phyloP scores from a whole-genome alignment of 2,888 invertebrate genomes.

The Nemapogon koenigi region DNA sequence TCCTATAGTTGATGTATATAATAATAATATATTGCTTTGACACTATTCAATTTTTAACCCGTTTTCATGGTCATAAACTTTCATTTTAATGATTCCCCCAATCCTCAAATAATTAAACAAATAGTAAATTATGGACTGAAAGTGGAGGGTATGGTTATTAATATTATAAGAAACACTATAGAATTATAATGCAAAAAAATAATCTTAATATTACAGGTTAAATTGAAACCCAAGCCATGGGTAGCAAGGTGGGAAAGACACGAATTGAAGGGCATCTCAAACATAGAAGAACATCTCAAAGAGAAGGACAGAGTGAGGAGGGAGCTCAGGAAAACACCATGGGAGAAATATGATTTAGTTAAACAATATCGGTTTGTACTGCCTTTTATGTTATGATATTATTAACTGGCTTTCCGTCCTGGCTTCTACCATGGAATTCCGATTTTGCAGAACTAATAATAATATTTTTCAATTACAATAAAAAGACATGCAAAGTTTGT shows the following conservation, averaged over 20 bases:
- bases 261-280: constrained; percentile 75
- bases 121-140: too few species aligned
- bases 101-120: too few species aligned
- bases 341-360: constrained; percentile 94
- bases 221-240: constrained; percentile 87
- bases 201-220: constrained; percentile 69
- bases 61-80: too few species aligned
- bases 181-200: too few species aligned
- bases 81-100: too few species aligned
- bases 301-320: constrained; percentile 60
- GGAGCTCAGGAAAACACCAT: constrained; percentile 69
- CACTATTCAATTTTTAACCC: too few species aligned
- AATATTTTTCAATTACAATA: not conserved
- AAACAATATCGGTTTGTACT: constrained; percentile 80
- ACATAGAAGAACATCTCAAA: constrained; percentile 62
- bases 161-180: too few species aligned
- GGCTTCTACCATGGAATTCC: not conserved
- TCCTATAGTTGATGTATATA: too few species aligned
- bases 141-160: too few species aligned
- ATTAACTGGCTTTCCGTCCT: too few species aligned
- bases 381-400: constrained; percentile 9
- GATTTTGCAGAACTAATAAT: not conserved
- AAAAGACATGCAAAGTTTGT: too few species aligned
- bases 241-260: constrained; percentile 86
- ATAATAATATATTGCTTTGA: too few species aligned